These are phyloP conservation scores for Arge pagana DNA, from an alignment of 2,888 invertebrate genomes.

Conservation along the genomic window DNA sequence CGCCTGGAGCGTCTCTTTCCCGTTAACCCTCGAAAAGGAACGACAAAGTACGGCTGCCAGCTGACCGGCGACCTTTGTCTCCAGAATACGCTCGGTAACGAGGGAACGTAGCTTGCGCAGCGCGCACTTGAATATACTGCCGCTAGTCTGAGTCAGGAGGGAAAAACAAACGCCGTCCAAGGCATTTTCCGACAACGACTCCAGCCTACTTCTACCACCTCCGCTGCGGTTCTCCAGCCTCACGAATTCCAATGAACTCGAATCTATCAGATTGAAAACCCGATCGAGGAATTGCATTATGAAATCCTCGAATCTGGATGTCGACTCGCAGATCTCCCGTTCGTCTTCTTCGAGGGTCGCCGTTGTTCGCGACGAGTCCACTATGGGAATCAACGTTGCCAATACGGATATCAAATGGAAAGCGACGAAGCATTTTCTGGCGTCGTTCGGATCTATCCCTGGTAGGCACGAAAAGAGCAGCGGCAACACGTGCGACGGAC, in stretches of 20 bases:
- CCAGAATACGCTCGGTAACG: conserved; percentile 75
- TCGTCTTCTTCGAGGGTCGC: conserved; percentile 79
- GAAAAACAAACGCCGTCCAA: conserved; percentile 70
- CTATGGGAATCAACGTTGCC: conserved; percentile 77
- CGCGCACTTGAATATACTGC: conserved; percentile 66
- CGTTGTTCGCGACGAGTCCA: conserved; percentile 79
- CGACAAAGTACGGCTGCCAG: conserved; percentile 76
- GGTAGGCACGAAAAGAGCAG: conserved; percentile 80
- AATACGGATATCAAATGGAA: conserved; percentile 80
- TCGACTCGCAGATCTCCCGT: conserved; percentile 74
- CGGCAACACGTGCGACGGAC: conserved; percentile 80
- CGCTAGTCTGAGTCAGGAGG: conserved; percentile 72
- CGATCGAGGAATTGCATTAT: conserved; percentile 83
- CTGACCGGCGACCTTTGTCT: conserved; percentile 82
- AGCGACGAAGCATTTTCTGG: conserved; percentile 74
- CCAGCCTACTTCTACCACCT: conserved; percentile 69
- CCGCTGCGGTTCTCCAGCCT: conserved; percentile 61
- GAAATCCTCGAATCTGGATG: conserved; percentile 88
- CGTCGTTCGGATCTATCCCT: conserved; percentile 89
- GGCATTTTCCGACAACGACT: conserved; percentile 73
- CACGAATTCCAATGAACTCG: conserved; percentile 70
- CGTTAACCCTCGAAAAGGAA: conserved; percentile 68
- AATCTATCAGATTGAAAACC: conserved; percentile 73
- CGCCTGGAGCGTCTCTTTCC: conserved; percentile 71
- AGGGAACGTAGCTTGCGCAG: conserved; percentile 77